Conservation (phyloP, 2,797 vertebrate genomes). For the Ctenochaetus hawaiiensis region DNA sequence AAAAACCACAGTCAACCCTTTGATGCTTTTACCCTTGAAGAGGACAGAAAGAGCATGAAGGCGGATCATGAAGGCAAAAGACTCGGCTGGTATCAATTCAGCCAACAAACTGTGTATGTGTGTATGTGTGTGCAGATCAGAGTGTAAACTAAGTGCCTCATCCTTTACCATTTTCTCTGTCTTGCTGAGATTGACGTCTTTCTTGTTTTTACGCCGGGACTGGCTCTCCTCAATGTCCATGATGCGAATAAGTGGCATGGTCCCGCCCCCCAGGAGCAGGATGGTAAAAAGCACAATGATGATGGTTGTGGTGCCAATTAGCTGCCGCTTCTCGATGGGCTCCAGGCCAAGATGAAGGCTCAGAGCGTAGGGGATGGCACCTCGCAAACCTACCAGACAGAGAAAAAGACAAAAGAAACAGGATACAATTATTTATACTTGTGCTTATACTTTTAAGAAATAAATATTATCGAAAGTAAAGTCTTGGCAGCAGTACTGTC, state of each 20-base stretch:
- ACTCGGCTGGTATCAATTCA: constrained; percentile 8
- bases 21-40: constrained; percentile 51
- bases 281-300: constrained; percentile 98
- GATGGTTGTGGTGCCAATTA: constrained; percentile 98
- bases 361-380: constrained; percentile 96
- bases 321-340: constrained; percentile 97
- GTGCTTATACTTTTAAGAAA: background rate
- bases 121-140: background rate
- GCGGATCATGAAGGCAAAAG: constrained; percentile 30
- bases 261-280: constrained; percentile 93
- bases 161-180: constrained; percentile 96
- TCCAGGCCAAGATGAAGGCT: constrained; percentile 97
- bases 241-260: constrained; percentile 96
- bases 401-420: fast-evolving
- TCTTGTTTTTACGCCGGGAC: constrained; percentile 90
- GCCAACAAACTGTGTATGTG: constrained; percentile 9
- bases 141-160: constrained; percentile 2
- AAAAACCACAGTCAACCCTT: constrained; percentile 53
- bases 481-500: too few species aligned
- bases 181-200: constrained; percentile 98
- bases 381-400: constrained; percentile 88
- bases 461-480: background rate
- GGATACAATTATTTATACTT: background rate
- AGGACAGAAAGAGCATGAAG: constrained; percentile 31
- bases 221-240: constrained; percentile 96